Conservation (phyloP, 1,140 invertebrate species). For the Gerris buenoi region DNA sequence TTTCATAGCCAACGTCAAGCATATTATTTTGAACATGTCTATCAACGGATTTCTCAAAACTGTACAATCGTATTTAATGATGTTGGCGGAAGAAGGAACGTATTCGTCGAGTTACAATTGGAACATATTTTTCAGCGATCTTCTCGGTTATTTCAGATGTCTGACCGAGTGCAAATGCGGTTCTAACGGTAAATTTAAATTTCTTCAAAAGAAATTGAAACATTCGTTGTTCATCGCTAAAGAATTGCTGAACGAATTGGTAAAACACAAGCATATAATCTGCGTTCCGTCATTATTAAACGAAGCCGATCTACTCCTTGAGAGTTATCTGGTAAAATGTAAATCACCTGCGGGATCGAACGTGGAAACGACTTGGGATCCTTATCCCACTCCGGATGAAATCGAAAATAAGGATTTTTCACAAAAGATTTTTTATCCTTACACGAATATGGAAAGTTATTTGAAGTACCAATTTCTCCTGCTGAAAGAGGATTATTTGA, state of each 20-base stretch:
- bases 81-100: neutral
- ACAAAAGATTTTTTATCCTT: constrained; percentile 16
- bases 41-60: neutral
- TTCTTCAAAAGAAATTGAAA: neutral
- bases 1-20: neutral
- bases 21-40: neutral
- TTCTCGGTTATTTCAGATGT: neutral
- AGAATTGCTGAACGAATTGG: neutral
- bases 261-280: neutral
- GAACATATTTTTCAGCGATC: neutral
- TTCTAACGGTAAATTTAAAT: neutral
- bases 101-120: neutral
- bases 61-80: neutral
- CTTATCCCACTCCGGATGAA: neutral
- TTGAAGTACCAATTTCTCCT: constrained; percentile 36
- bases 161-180: neutral
- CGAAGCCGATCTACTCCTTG: neutral
- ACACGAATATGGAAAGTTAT: constrained; percentile 32
- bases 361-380: neutral
- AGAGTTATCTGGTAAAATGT: neutral
- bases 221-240: neutral
- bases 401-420: neutral
- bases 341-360: no score
- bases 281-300: neutral
- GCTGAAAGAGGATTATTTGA: constrained; percentile 35